These are phyloP conservation scores for Panthera uncia DNA, from an alignment of 2,113 vertebrate genomes.

Conservation along the genomic window DNA sequence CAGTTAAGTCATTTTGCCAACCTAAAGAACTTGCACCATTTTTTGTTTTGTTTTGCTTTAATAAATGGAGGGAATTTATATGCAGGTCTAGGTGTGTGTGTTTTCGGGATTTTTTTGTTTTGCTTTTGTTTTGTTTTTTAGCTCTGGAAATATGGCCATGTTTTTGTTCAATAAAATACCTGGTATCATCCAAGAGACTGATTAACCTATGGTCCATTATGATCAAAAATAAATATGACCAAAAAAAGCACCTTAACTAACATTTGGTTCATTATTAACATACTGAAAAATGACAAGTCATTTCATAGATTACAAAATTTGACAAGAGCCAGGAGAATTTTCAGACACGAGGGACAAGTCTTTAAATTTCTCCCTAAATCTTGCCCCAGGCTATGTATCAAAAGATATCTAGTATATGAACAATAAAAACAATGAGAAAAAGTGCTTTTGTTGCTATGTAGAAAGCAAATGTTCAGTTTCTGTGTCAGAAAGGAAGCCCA, in stretches of 20 bases:
- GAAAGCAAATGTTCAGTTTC: constrained; percentile 10
- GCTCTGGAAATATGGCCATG: neutral
- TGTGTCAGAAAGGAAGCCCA: neutral
- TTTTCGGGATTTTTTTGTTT: neutral
- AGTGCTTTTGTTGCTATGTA: neutral
- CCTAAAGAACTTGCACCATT: neutral
- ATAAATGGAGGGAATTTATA: neutral
- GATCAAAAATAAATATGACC: neutral
- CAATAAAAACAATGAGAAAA: constrained; percentile 7
- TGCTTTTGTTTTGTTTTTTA: neutral
- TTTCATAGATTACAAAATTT: constrained; percentile 20
- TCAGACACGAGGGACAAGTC: neutral
- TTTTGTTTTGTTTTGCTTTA: neutral
- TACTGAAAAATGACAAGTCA: constrained; percentile 8
- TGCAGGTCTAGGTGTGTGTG: neutral
- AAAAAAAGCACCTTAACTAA: neutral
- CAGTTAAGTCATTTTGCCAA: neutral
- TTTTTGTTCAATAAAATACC: constrained; percentile 13
- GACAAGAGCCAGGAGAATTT: neutral
- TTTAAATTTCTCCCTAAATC: neutral
- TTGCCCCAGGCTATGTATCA: neutral
- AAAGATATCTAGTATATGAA: neutral
- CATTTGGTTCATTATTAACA: neutral
- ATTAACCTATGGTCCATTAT: neutral
- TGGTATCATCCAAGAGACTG: neutral